Conservation (phyloP, 1,140 invertebrate genomes). For the Platorchestia sp. region DNA sequence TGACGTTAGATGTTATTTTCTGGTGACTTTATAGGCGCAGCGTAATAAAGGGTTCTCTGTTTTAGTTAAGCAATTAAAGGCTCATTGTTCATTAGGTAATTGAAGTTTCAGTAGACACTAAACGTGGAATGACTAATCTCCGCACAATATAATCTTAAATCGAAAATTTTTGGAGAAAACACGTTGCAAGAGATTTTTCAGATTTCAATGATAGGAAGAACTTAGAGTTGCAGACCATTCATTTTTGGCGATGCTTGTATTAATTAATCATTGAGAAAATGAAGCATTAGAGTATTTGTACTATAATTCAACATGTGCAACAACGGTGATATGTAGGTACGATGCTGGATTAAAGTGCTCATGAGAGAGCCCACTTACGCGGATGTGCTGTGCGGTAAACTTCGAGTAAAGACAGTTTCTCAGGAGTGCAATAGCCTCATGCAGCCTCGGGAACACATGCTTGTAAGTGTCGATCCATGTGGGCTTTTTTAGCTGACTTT, state of each 20-base stretch:
- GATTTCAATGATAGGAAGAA: too few relatives aligned
- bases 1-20: not conserved
- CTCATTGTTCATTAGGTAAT: not conserved
- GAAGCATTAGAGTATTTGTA: too few relatives aligned
- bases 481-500: not conserved
- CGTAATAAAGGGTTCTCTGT: not conserved
- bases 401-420: not conserved
- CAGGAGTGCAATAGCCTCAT: not conserved
- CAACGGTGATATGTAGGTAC: not conserved
- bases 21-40: not conserved
- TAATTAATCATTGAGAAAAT: too few relatives aligned
- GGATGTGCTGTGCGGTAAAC: not conserved
- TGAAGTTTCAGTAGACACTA: not conserved
- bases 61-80: not conserved
- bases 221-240: too few relatives aligned
- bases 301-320: not conserved
- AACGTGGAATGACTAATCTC: too few relatives aligned
- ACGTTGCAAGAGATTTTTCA: too few relatives aligned
- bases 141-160: too few relatives aligned
- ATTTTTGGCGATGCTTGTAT: too few relatives aligned
- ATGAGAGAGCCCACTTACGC: too few relatives aligned
- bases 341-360: not conserved
- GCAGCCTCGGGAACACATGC: not conserved
- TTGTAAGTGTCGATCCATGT: not conserved
- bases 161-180: too few relatives aligned